These are phyloP conservation scores for Eristalis intricaria DNA, from an alignment of 2,888 invertebrate species.

Conservation along the genomic window DNA sequence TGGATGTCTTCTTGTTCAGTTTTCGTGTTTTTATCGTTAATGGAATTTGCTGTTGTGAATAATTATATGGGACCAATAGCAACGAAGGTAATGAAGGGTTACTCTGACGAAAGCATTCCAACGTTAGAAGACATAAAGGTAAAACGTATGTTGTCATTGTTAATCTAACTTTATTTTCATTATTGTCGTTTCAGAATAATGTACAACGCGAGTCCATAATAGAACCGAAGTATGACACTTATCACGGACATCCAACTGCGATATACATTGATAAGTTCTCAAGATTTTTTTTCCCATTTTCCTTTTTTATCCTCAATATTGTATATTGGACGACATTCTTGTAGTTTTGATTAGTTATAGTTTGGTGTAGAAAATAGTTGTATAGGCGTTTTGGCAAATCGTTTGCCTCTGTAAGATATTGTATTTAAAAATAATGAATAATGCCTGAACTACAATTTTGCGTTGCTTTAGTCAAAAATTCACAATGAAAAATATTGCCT, in stretches of 20 bases:
- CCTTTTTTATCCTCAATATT: constrained; percentile 93
- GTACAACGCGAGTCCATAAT: constrained; percentile 85
- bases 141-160: constrained; percentile 53
- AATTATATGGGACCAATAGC: constrained; percentile 93
- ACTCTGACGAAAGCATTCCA: constrained; percentile 91
- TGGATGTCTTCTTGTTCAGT: constrained; percentile 97
- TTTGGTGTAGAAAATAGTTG: no score
- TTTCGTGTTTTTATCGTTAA: constrained; percentile 93
- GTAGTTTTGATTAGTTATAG: constrained; percentile 71
- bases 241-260: constrained; percentile 89
- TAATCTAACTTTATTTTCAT: constrained; percentile 1
- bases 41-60: constrained; percentile 95
- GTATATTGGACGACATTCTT: constrained; percentile 95
- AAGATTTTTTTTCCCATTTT: constrained; percentile 94
- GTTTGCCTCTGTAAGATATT: no score
- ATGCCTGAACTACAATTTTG: no score
- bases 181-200: constrained; percentile 80
- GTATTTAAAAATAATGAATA: no score
- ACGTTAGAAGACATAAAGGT: constrained; percentile 90
- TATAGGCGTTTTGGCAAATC: no score
- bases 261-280: constrained; percentile 94
- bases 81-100: constrained; percentile 94
- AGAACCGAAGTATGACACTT: constrained; percentile 91
- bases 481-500: no score
- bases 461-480: no score